Percentiles rank a stretch among this genome's conserved stretches.
Evolutionary conservation across 1,140 invertebrate genomes (phyloP).

Genomic region (Drosophila busckii): DNA sequence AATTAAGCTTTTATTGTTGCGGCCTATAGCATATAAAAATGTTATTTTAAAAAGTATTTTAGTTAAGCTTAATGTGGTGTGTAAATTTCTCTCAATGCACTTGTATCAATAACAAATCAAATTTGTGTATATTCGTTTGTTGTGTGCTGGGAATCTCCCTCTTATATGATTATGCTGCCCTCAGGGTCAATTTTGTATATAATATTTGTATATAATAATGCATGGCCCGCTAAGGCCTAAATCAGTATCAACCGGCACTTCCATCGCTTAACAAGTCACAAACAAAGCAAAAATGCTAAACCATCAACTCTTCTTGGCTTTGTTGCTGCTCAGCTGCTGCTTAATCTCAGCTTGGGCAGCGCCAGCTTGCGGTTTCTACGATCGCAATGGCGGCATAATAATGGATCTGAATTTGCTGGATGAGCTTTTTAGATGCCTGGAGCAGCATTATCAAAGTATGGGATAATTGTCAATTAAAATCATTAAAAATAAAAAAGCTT

Average conservation of each 20-base stretch:
- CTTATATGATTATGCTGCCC: slow-evolving; percentile 4
- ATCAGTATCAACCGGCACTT: slow-evolving; percentile 22
- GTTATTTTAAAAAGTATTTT: slow-evolving; percentile 3
- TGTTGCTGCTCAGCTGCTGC: slow-evolving; percentile 12
- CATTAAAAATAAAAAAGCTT: too few species aligned
- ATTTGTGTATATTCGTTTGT: too few species aligned
- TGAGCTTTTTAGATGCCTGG: slow-evolving; percentile 20
- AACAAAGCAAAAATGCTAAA: slow-evolving; percentile 23
- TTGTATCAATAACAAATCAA: too few species aligned
- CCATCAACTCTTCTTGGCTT: slow-evolving; percentile 3
- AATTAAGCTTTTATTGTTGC: too few species aligned
- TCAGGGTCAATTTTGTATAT: neutral
- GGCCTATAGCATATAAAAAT: too few species aligned
- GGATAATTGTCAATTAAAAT: slow-evolving; percentile 31
- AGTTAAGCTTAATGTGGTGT: too few species aligned
- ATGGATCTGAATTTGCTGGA: slow-evolving; percentile 29
- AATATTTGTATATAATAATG: slow-evolving; percentile 30
- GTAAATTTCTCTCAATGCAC: too few species aligned
- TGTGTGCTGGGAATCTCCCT: slow-evolving; percentile 55
- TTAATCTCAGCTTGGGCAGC: slow-evolving; percentile 7
- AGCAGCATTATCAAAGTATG: slow-evolving; percentile 17
- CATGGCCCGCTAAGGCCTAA: neutral
- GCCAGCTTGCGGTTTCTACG: slow-evolving; percentile 38
- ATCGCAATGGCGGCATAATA: slow-evolving; percentile 37
- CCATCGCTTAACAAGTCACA: slow-evolving; percentile 2